phyloP scores from a whole-genome alignment of 2,797 vertebrate species.

The Platyrinchus mystaceus region DNA sequence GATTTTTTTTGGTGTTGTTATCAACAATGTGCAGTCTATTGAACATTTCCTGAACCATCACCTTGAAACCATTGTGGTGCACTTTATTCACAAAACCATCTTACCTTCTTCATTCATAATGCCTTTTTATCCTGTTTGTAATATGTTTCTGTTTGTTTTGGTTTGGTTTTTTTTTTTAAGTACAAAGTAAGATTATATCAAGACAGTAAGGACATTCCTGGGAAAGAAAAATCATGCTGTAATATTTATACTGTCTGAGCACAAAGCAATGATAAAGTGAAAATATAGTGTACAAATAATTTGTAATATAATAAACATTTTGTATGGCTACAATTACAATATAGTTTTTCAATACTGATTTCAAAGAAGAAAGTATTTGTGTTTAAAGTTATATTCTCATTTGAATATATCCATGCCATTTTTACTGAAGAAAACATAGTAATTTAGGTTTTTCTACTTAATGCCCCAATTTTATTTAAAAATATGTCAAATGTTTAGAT shows the following conservation, averaged over 20 bases:
- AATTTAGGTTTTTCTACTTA: background rate
- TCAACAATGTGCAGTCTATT: background rate
- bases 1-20: conserved; percentile 22
- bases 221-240: conserved; percentile 47
- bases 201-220: conserved; percentile 42
- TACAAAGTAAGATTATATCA: conserved; percentile 3
- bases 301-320: conserved; percentile 75
- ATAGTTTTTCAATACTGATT: conserved; percentile 59
- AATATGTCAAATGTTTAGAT: background rate
- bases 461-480: background rate
- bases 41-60: background rate
- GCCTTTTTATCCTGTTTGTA: conserved; percentile 39
- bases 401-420: background rate
- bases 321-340: conserved; percentile 54
- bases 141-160: conserved; percentile 18
- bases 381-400: background rate
- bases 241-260: conserved; percentile 60
- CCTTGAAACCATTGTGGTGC: conserved; percentile 28
- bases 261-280: conserved; percentile 61
- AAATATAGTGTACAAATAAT: conserved; percentile 64
- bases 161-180: background rate
- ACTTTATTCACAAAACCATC: conserved; percentile 28
- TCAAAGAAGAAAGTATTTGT: background rate
- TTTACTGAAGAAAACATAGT: background rate
- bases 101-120: conserved; percentile 21